Evolutionary conservation across 2,888 invertebrate genomes (phyloP).

Genomic region (Phaonia tiefii): DNA sequence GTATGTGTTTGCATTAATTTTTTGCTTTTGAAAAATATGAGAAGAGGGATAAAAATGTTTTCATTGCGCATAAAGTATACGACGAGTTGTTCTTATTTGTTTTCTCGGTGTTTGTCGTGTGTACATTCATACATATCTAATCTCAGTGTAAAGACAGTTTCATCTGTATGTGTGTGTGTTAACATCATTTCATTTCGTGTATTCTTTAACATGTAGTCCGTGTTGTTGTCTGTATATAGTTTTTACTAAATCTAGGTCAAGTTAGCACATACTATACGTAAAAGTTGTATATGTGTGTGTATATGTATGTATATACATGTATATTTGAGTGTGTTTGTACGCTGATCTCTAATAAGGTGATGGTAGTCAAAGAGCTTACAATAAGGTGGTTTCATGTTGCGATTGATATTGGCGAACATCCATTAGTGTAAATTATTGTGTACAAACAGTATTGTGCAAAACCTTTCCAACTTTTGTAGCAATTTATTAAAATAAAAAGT

Average conservation of each 20-base stretch:
- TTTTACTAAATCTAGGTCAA: slow-evolving; percentile 64
- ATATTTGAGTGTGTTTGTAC: no score
- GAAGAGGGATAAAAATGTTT: slow-evolving; percentile 12
- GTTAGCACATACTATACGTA: slow-evolving; percentile 21
- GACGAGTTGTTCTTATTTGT: background rate
- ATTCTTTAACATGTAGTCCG: slow-evolving; percentile 5
- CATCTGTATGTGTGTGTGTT: slow-evolving; percentile 37
- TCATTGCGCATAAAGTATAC: slow-evolving; percentile 27
- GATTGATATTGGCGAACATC: no score
- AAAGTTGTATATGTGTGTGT: background rate
- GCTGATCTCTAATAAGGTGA: no score
- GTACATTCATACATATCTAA: slow-evolving; percentile 7
- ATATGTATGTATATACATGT: no score
- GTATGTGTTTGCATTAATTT: background rate
- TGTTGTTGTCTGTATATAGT: slow-evolving; percentile 41
- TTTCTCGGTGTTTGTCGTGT: slow-evolving; percentile 27
- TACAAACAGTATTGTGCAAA: no score
- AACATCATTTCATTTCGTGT: slow-evolving; percentile 57
- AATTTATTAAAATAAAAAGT: no score
- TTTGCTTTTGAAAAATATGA: slow-evolving; percentile 29
- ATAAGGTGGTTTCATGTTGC: no score
- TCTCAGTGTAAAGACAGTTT: slow-evolving; percentile 37
- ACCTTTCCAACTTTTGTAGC: no score
- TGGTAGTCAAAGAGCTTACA: no score
- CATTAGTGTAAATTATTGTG: no score